Percentiles rank a stretch among this genome's conserved stretches.
phyloP scores from a whole-genome alignment of 2,888 invertebrate species.

The Megalurothrips usitatus region DNA sequence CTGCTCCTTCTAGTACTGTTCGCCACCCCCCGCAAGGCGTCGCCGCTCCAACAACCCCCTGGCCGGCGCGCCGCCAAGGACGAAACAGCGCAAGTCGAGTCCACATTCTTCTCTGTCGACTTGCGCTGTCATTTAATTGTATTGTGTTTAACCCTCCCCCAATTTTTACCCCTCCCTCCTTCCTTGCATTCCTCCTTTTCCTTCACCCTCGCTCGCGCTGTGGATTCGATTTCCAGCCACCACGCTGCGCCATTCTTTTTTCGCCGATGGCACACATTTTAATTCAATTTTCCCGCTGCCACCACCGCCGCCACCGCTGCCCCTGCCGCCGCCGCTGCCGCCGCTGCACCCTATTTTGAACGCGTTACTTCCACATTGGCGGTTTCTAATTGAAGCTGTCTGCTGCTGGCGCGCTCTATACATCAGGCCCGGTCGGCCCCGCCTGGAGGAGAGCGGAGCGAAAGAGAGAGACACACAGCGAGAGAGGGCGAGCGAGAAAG shows the following conservation, averaged over 20 bases:
- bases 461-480: no score
- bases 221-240: slow-evolving; percentile 3
- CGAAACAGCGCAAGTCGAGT: background rate
- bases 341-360: background rate
- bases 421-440: background rate
- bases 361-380: slow-evolving; percentile 24
- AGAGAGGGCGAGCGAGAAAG: background rate
- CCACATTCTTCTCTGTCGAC: slow-evolving; percentile 14
- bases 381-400: slow-evolving; percentile 21
- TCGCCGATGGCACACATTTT: slow-evolving; percentile 24
- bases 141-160: slow-evolving; percentile 12
- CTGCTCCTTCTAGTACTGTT: background rate
- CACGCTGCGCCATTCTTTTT: background rate
- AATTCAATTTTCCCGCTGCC: slow-evolving; percentile 11
- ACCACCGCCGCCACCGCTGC: background rate
- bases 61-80: background rate
- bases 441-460: background rate
- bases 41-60: background rate
- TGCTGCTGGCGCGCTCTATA: slow-evolving; percentile 5
- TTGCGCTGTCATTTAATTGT: slow-evolving; percentile 16
- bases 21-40: background rate
- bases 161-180: background rate
- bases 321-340: background rate
- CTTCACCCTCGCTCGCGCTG: background rate
- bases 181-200: background rate